Conservation (phyloP, 2,113 vertebrate genomes). For the Ranitomeya imitator region DNA sequence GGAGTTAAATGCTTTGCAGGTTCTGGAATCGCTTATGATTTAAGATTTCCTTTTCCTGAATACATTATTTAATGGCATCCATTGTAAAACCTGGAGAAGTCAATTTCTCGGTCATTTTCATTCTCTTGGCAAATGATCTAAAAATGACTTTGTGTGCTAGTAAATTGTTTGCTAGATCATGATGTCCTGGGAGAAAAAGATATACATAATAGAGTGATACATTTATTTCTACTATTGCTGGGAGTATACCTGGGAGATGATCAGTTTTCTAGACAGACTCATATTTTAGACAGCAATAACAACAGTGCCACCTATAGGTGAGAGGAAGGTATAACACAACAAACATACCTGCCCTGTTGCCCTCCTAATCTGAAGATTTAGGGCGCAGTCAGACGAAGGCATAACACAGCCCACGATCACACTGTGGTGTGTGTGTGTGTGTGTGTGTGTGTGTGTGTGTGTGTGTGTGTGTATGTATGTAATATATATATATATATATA, state of each 20-base stretch:
- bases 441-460: too few species aligned
- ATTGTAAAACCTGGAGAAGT: neutral
- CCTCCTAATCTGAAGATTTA: too few species aligned
- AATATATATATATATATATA: too few species aligned
- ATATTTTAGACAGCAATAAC: neutral
- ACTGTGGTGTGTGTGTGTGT: too few species aligned
- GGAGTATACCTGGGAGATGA: neutral
- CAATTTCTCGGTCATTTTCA: neutral
- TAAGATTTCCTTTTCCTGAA: neutral
- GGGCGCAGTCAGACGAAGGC: too few species aligned
- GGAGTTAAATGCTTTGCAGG: neutral
- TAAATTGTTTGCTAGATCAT: neutral
- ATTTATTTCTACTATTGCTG: neutral
- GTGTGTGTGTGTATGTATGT: too few species aligned
- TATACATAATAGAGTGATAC: neutral
- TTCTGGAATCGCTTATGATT: neutral
- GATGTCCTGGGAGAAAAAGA: too few species aligned
- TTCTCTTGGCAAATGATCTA: conserved; percentile 23
- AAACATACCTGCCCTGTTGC: too few species aligned
- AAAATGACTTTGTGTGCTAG: neutral
- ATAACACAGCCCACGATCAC: too few species aligned
- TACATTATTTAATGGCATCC: neutral
- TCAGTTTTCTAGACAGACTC: neutral
- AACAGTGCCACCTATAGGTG: neutral
- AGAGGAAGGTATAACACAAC: neutral